These are phyloP conservation scores for Alauda arvensis DNA, from an alignment of 2,797 vertebrate species.

Conservation along the genomic window DNA sequence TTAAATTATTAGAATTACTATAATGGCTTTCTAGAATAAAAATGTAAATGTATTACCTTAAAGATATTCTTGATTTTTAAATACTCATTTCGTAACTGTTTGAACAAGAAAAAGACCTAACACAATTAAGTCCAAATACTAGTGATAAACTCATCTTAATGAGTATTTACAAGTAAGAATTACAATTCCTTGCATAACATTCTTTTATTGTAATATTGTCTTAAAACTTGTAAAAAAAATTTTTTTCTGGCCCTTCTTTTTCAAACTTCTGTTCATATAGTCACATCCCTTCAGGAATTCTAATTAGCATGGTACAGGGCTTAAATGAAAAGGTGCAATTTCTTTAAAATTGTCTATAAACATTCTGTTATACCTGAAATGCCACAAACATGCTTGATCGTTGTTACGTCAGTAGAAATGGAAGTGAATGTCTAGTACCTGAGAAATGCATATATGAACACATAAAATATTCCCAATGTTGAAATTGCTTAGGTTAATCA, in stretches of 20 bases:
- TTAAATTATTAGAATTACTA: neutral
- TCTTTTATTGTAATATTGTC: neutral
- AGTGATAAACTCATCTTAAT: neutral
- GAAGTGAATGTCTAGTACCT: neutral
- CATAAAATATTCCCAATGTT: neutral
- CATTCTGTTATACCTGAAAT: neutral
- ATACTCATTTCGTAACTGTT: neutral
- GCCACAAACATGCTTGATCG: neutral
- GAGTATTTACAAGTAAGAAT: neutral
- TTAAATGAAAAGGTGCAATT: neutral
- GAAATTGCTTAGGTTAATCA: neutral
- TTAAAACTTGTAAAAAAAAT: neutral
- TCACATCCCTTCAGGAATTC: neutral
- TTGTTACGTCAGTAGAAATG: neutral
- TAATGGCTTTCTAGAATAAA: neutral
- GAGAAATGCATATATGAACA: neutral
- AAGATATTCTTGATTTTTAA: neutral
- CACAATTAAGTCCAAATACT: neutral
- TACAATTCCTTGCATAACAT: neutral
- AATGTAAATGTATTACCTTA: too few species aligned
- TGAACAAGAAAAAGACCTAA: neutral
- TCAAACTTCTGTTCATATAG: neutral
- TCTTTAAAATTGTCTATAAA: neutral
- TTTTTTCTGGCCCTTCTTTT: neutral
- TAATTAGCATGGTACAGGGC: neutral